Percentiles rank a stretch among this genome's conserved stretches.
Conservation (phyloP, 2,797 vertebrate genomes). For the Rhyacichthys aspro region DNA sequence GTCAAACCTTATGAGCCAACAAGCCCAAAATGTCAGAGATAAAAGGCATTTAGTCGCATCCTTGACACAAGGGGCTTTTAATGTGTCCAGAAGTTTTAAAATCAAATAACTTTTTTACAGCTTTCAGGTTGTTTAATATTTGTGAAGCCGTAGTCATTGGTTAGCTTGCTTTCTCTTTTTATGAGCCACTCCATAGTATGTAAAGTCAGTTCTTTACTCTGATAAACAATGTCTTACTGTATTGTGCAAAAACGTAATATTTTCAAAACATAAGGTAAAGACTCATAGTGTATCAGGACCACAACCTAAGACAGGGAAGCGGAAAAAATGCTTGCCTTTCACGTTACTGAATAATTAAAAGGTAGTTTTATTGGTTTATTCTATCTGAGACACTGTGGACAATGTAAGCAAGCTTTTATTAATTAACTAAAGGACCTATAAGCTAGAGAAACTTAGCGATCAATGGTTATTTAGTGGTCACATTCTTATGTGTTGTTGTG, state of each 20-base stretch:
- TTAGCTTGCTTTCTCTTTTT: conserved; percentile 50
- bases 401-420: conserved; percentile 59
- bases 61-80: conserved; percentile 50
- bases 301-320: conserved; percentile 49
- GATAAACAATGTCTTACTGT: conserved; percentile 50
- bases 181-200: conserved; percentile 63
- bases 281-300: conserved; percentile 35
- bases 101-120: conserved; percentile 18
- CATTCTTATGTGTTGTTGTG: too few relatives aligned
- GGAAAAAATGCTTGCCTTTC: conserved; percentile 47
- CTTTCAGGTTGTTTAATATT: conserved; percentile 32
- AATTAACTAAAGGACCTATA: conserved; percentile 27
- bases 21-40: conserved; percentile 69
- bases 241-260: conserved; percentile 43
- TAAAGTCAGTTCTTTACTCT: too few relatives aligned
- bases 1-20: conserved; percentile 51
- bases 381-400: conserved; percentile 57
- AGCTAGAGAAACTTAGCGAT: conserved; percentile 10
- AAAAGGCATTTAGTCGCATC: conserved; percentile 66
- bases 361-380: conserved; percentile 71
- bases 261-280: conserved; percentile 33
- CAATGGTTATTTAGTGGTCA: too few relatives aligned
- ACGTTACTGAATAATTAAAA: conserved; percentile 78
- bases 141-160: conserved; percentile 44
- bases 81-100: conserved; percentile 32